A percentile compares a stretch with the other conserved stretches of the same genome.
Conservation (phyloP, 2,888 invertebrate genomes). For the Lobophora halterata region DNA sequence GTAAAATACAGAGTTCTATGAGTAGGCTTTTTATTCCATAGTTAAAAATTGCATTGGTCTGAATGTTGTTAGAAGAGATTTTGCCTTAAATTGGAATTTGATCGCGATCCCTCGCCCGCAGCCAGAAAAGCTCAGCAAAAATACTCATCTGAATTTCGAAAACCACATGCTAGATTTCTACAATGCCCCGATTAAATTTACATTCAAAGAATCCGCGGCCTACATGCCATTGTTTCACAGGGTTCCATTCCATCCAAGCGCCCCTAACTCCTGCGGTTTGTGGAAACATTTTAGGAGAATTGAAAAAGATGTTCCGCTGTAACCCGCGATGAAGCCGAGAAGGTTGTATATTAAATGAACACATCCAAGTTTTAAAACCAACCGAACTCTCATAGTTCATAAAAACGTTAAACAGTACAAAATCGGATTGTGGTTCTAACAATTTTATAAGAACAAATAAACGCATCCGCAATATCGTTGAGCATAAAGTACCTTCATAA, state of each 20-base stretch:
- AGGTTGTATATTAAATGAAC: constrained; percentile 27
- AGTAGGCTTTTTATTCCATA: constrained; percentile 17
- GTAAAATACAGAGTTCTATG: constrained; percentile 16
- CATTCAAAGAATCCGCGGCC: constrained; percentile 18
- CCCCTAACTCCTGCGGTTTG: not conserved
- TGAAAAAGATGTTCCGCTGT: constrained; percentile 7
- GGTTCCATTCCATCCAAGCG: constrained; percentile 7
- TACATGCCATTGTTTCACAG: constrained; percentile 14
- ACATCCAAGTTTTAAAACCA: constrained; percentile 26
- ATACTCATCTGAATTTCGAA: constrained; percentile 17
- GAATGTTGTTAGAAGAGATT: constrained; percentile 27
- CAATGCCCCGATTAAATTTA: constrained; percentile 26
- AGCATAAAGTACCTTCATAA: constrained; percentile 64
- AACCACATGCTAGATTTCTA: constrained; percentile 24
- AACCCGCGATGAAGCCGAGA: constrained; percentile 19
- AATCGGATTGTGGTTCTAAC: constrained; percentile 56
- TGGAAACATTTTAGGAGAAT: constrained; percentile 12
- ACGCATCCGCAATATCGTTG: constrained; percentile 55
- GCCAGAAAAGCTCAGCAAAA: constrained; percentile 28
- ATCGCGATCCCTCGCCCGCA: constrained; percentile 23
- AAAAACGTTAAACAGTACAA: constrained; percentile 50
- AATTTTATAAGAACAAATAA: constrained; percentile 67
- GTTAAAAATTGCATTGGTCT: constrained; percentile 20
- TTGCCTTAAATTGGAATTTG: constrained; percentile 31
- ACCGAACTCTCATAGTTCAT: constrained; percentile 37